Evolutionary conservation across 2,888 invertebrate genomes (phyloP), one percentile per base, ranked within the genome.

Genomic region (Blastobasis lacticolella): DNA sequence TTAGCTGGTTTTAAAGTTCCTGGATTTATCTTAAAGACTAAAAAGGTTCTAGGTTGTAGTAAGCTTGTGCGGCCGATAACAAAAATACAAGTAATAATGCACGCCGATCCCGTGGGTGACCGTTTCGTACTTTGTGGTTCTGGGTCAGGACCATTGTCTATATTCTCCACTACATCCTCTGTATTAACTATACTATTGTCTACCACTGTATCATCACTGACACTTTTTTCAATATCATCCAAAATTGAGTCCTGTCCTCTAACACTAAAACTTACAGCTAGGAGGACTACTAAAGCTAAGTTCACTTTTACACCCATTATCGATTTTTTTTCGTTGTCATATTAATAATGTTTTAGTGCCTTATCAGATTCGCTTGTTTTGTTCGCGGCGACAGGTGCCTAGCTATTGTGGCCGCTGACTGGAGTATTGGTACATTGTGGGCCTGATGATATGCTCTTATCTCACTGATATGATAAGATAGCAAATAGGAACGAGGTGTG

Each of bases 401-500:
- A 51, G 62, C 68, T 80, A 76, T 78, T 78, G 75, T 77, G 61
- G 66, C 65, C 69, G 67, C 57, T 67, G 73, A 87, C 84, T 86
- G 75, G 64, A 68, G 73, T 70, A 72, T 57, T 60, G 65, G 71
- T 72, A 72, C 69, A 67, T 66, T 76, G 81, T 83, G 81, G 80
- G 80, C 76, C 73, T 70, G 71, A 67, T 79, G 83, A 85, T 84
- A 82, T 71, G 68, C 64, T 59, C 69, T 85, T 87, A 88, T 87
- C 87, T 73, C 59, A 57, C 61, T 78, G 78, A 78, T 76, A 77
- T 75, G 87, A 88, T 88, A 87, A 86, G 87, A 87, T 87, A 86
- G 71, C 63, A 78, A 86, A 85, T 81, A 84, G 81, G 83, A 78
- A 72, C 84, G 80, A 75, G 87, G 86, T 81, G 88, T 81, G 87